phyloP scores from a whole-genome alignment of 2,113 vertebrate species.

The Andinoacara biseriatus region DNA sequence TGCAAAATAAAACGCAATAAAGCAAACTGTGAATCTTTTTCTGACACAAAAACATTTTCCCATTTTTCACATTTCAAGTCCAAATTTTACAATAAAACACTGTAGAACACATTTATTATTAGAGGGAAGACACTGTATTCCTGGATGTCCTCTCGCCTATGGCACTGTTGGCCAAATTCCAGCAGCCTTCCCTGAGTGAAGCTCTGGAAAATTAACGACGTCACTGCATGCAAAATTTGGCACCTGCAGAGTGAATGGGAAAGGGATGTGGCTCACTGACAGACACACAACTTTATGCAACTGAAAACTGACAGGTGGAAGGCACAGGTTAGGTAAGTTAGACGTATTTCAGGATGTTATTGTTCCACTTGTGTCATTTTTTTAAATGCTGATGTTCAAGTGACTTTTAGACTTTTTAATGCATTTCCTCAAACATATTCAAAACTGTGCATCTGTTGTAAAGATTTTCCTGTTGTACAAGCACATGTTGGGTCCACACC shows the following conservation, averaged over 20 bases:
- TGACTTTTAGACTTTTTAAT: not conserved
- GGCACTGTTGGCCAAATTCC: slow-evolving; percentile 16
- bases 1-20: not conserved
- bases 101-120: not conserved
- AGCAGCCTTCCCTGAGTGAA: slow-evolving; percentile 17
- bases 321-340: slow-evolving; percentile 29
- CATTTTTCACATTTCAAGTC: too few relatives aligned
- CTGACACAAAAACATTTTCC: not conserved
- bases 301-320: not conserved
- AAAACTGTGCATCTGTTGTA: slow-evolving; percentile 36
- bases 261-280: slow-evolving; percentile 6
- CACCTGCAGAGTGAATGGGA: not conserved
- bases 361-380: not conserved
- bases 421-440: slow-evolving; percentile 31
- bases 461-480: slow-evolving; percentile 41
- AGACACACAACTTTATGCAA: not conserved
- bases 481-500: slow-evolving; percentile 12
- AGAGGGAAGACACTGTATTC: slow-evolving; percentile 28
- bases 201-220: slow-evolving; percentile 66
- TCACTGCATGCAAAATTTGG: slow-evolving; percentile 76
- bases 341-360: not conserved
- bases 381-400: not conserved
- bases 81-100: not conserved
- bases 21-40: not conserved
- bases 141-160: slow-evolving; percentile 43